A percentile compares a stretch with the other conserved stretches of the same genome.
phyloP scores from a whole-genome alignment of 2,797 vertebrate species.

The Smutsia gigantea region DNA sequence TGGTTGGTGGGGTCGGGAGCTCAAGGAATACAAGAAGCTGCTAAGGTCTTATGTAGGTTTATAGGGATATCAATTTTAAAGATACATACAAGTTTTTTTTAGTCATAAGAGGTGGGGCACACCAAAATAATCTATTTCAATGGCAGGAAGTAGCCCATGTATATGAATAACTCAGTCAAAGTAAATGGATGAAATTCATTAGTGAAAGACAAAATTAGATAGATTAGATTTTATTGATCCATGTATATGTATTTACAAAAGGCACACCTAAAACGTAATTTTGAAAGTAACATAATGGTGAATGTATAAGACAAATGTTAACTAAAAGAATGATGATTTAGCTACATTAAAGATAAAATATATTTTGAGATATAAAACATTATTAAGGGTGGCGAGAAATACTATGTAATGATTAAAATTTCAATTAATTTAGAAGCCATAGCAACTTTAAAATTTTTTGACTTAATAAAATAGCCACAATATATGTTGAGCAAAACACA shows the following conservation, averaged over 20 bases:
- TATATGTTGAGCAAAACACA: not conserved
- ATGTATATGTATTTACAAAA: not conserved
- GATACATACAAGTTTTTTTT: not conserved
- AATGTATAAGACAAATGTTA: not conserved
- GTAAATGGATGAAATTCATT: not conserved
- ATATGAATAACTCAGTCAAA: not conserved
- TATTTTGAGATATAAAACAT: not conserved
- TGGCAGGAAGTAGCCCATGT: not conserved
- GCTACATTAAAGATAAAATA: not conserved
- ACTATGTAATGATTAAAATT: not conserved
- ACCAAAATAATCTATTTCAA: not conserved
- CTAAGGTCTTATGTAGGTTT: not conserved
- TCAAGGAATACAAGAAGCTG: not conserved
- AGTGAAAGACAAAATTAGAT: not conserved
- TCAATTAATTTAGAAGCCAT: not conserved
- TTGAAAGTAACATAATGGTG: conserved; percentile 4
- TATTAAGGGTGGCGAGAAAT: not conserved
- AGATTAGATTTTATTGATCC: not conserved
- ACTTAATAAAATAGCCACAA: not conserved
- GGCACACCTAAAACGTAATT: not conserved
- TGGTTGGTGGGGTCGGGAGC: not conserved
- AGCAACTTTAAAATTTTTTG: not conserved
- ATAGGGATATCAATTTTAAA: not conserved
- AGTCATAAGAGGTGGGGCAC: not conserved
- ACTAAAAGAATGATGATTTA: not conserved